Conservation (phyloP, 2,797 vertebrate genomes). For the Chaetodon trifasciatus region DNA sequence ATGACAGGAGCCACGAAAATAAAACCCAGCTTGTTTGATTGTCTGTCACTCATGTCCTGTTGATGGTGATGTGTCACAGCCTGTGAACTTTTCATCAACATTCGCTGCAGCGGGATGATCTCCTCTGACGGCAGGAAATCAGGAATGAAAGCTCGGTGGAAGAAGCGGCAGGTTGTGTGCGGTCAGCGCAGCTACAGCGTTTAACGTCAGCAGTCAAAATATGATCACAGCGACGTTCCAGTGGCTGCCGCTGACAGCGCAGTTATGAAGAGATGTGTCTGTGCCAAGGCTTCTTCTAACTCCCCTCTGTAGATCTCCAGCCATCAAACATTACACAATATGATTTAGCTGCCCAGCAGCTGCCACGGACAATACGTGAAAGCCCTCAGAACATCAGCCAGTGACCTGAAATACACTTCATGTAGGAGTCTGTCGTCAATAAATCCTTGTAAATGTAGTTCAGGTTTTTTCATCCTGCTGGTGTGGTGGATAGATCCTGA, state of each 20-base stretch:
- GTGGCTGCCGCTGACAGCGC: not conserved
- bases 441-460: not conserved
- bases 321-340: conserved; percentile 56
- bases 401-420: not conserved
- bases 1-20: not conserved
- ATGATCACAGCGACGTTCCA: conserved; percentile 9
- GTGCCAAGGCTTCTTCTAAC: conserved; percentile 37
- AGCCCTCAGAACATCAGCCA: not conserved
- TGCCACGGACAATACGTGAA: conserved; percentile 20
- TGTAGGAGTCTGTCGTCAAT: not conserved
- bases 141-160: not conserved
- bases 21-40: not conserved
- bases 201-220: conserved; percentile 21
- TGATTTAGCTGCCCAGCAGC: conserved; percentile 45
- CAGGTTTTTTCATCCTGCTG: not conserved
- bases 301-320: conserved; percentile 18
- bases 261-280: not conserved
- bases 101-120: not conserved
- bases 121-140: not conserved
- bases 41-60: not conserved
- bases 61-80: not conserved
- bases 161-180: not conserved
- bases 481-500: not conserved
- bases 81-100: not conserved
- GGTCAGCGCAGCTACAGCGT: not conserved